These are phyloP conservation scores for Polia nebulosa DNA, from an alignment of 2,888 invertebrate genomes.

Conservation along the genomic window DNA sequence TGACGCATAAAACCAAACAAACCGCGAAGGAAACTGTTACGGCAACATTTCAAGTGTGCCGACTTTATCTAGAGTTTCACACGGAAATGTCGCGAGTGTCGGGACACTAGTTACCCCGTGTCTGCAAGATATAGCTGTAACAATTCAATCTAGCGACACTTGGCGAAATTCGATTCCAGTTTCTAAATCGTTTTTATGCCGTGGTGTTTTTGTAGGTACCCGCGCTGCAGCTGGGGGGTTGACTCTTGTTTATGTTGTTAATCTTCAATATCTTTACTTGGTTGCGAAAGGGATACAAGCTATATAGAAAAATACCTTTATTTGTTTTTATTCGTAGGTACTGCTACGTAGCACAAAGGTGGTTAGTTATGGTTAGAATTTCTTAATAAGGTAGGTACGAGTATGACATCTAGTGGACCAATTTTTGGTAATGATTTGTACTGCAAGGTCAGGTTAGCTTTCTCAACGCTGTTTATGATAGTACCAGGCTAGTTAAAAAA, in stretches of 20 bases:
- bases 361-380: no score
- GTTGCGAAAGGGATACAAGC: not conserved
- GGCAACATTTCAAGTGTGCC: constrained; percentile 49
- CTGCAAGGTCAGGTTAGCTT: no score
- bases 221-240: constrained; percentile 57
- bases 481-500: no score
- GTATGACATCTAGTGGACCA: no score
- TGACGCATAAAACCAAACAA: constrained; percentile 31
- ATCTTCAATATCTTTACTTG: constrained; percentile 26
- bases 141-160: constrained; percentile 74
- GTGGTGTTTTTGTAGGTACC: constrained; percentile 65
- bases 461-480: no score
- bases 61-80: constrained; percentile 69
- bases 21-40: constrained; percentile 36
- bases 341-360: not conserved
- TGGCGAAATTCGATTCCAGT: constrained; percentile 73
- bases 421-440: no score
- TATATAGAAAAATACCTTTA: not conserved
- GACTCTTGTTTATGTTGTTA: constrained; percentile 46
- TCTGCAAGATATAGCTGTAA: constrained; percentile 72
- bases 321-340: not conserved
- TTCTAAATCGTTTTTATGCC: constrained; percentile 62
- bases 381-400: no score
- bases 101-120: constrained; percentile 66
- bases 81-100: constrained; percentile 59